Base-by-base conservation (phyloP, 2,113 vertebrate genomes). In the Serilophus lunatus region DNA sequence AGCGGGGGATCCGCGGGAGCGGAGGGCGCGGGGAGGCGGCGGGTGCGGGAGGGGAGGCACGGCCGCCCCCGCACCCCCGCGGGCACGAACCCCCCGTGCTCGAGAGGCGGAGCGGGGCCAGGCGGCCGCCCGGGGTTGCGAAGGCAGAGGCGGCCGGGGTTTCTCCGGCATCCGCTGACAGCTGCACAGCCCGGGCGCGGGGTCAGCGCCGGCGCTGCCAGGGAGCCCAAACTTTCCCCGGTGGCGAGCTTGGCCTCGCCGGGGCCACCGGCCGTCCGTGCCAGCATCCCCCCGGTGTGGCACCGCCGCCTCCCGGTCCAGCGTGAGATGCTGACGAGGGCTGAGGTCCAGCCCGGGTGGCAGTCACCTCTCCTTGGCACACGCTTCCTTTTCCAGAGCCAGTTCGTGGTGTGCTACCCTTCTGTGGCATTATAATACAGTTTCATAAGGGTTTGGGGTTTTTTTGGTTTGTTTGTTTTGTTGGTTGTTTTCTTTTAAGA, bases 81-180 rank as follows among this genome's bases (percentile, higher is more conserved):
- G 36, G 69, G 49, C 70, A 19, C 44, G 20, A 31, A 11, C 9
- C 60, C 35, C 28, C 11, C 22, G 1, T 64, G 74, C 60, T 23
- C 68, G 68, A 82, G 53, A n/a, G 45, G 44, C 70, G 47, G 61
- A 22, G 9, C 5, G n/a, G 61, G 24, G 57, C 60, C 40, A 63
- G 79, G n/a, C n/a, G 33, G 79, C 53, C 47, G 22, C 14, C 42
- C 26, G 33, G 3, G 76, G 69, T 47, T 26, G 53, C 47, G 2
- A 71, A 20, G 40, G 23, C 42, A 40, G 74, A 18, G 69, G 70
- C 45, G 54, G 63, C 80, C 49, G 72, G 49, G 57, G 57, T 45
- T 19, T 20, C 51, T 38, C 36, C 70, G 94, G 75, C 81, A 80
- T 82, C 80, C 82, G 79, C 94, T 54, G 96, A 38, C 95, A 96